Evolutionary conservation across 2,113 vertebrate species (phyloP), one percentile per base, ranked within the genome.

Genomic region (Chaenogobius annularis): DNA sequence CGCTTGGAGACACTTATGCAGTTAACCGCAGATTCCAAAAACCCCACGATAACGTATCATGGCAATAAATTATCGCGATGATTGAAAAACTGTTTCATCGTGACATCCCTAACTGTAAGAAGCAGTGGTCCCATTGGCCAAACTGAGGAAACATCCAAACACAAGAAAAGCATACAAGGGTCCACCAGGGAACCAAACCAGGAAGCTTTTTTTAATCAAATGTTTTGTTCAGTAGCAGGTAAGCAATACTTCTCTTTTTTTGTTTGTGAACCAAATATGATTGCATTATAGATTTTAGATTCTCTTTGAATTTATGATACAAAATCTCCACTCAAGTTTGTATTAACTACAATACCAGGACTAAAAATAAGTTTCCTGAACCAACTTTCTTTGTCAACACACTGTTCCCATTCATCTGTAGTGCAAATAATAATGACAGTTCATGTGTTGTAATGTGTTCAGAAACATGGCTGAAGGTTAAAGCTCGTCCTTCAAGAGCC

Each of bases 351-450:
- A 62, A 75, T 82, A 66, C 20, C 22, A 55, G 79, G 74, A 72
- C 10, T 84, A 83, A 87, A 81, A 61, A 78, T 48, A 75, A 54
- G 46, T 83, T 81, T 78, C 74, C 75, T 78, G 82, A 82, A 87
- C 56, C 66, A 84, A 69, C 68, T 70, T 72, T 70, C 71, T 65
- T 52, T 35, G 52, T 55, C 54, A 74, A 72, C 54, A 58, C 47
- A 58, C 35, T 58, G 22, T 55, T 1, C 19, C n/a, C n/a, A 8
- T 20, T 55, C 5, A 77, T 64, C 63, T 71, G 35, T 68, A 31
- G 11, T 31, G 73, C 69, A 66, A 67, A 82, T 78, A 67, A 82
- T 78, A 79, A 83, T 78, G 20, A 75, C 62, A 47, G 73, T 20
- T 15, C 37, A 35, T 63, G 61, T 37, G 55, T 31, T 74, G 48